Base-by-base conservation (phyloP, 2,113 vertebrate genomes). In the Toxotes jaculatrix region DNA sequence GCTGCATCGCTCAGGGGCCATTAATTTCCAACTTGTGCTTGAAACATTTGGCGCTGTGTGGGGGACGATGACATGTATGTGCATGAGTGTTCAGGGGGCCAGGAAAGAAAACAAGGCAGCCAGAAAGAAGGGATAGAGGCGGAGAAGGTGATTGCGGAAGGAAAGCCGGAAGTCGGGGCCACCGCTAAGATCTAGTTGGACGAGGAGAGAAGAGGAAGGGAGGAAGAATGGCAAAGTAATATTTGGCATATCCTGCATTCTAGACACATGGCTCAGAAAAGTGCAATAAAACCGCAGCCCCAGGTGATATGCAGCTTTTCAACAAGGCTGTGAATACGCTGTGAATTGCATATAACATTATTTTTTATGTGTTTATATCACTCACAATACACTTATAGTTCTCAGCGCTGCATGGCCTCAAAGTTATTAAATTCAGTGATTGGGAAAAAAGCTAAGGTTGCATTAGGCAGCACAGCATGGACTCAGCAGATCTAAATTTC, bases 1-100 rank as follows among this genome's bases (percentile, higher is more conserved):
- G n/a, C 69, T 73, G 74, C 80, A 40, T 86, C 59, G 85, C 91
- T 88, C 55, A 42, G 74, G 80, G 74, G 74, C 86, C 85, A 85
- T 88, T 90, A 32, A 90, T 89, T 91, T 89, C 80, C 65, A 70
- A 91, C 86, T 80, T 89, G 77, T 88, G 83, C 81, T 88, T 85
- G 89, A 89, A 0, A 21, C 86, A 66, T 68, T 61, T 56, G 19
- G 72, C 45, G 0, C 64, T 76, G 85, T 70, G 57, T 36, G 7
- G 79, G 79, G 56, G 64, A 74, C 38, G 72, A 55, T 47, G 81
- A 69, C 74, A 87, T 90, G 86, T 85, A 90, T 86, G 90, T 89
- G 81, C 72, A 90, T 90, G 89, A 87, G 86, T 73, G 53, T 47
- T 62, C 27, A 23, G 38, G 19, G 19, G 66, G 7, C 61, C 43